phyloP scores from a whole-genome alignment of 2,797 vertebrate genomes.

The Trachops cirrhosus region DNA sequence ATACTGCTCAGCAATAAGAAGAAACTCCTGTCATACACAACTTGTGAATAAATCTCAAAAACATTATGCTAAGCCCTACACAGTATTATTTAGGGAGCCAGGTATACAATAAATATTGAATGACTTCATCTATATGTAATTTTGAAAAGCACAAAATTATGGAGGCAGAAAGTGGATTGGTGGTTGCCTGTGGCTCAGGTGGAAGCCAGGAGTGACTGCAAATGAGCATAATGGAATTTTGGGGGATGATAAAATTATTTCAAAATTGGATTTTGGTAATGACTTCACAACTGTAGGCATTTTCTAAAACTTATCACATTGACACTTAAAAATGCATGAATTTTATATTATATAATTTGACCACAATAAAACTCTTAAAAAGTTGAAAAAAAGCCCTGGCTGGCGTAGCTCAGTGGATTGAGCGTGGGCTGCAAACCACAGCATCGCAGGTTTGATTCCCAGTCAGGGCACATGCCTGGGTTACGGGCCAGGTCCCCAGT shows the following conservation, averaged over 20 bases:
- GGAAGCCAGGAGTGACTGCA: not conserved
- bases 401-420: too few species aligned
- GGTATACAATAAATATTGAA: not conserved
- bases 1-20: not conserved
- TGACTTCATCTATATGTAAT: not conserved
- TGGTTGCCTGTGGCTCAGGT: not conserved
- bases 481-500: too few species aligned
- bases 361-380: not conserved
- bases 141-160: not conserved
- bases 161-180: not conserved
- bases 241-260: not conserved
- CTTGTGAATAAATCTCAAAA: not conserved
- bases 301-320: conserved; percentile 22
- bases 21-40: not conserved
- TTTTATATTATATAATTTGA: conserved; percentile 12
- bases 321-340: not conserved
- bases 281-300: not conserved
- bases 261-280: not conserved
- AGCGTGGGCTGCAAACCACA: too few species aligned
- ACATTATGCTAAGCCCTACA: not conserved
- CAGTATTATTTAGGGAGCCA: not conserved
- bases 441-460: too few species aligned
- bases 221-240: not conserved
- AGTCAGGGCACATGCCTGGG: too few species aligned
- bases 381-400: not conserved